These are phyloP conservation scores for Zonitis immaculata DNA, from an alignment of 2,888 invertebrate genomes.

Conservation along the genomic window DNA sequence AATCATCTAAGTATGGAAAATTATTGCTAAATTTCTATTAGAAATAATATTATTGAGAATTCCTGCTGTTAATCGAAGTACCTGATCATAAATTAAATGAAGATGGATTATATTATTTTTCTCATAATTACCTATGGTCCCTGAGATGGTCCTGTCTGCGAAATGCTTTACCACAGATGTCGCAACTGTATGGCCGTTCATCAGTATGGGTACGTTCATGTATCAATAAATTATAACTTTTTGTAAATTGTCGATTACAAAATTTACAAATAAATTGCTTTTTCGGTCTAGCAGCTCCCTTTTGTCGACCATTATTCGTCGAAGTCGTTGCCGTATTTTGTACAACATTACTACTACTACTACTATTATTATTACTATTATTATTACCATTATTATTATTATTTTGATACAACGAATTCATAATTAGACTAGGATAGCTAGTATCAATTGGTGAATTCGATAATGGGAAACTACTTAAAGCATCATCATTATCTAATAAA, in stretches of 20 bases:
- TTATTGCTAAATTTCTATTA: too few relatives aligned
- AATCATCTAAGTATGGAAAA: too few relatives aligned
- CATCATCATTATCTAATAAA: conserved; percentile 68
- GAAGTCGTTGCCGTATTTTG: conserved; percentile 37
- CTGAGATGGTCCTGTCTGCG: conserved; percentile 92
- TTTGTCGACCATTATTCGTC: conserved; percentile 26
- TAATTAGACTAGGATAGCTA: conserved; percentile 64
- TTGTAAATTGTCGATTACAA: conserved; percentile 97
- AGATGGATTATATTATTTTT: too few relatives aligned
- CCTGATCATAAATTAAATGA: too few relatives aligned
- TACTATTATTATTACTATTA: not conserved
- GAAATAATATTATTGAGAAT: too few relatives aligned
- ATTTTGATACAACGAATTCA: conserved; percentile 64
- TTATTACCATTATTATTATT: conserved; percentile 30
- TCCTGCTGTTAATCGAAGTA: too few relatives aligned
- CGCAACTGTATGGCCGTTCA: conserved; percentile 95
- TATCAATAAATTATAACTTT: conserved; percentile 94
- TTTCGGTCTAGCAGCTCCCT: conserved; percentile 78
- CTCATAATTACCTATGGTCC: conserved; percentile 75
- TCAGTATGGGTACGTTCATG: conserved; percentile 98
- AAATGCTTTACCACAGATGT: conserved; percentile 97
- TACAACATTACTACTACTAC: not conserved
- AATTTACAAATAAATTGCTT: conserved; percentile 99
- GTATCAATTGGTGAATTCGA: conserved; percentile 60
- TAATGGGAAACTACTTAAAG: conserved; percentile 53